These are phyloP conservation scores for Watsonalla binaria DNA, from an alignment of 2,888 invertebrate genomes.

Conservation along the genomic window DNA sequence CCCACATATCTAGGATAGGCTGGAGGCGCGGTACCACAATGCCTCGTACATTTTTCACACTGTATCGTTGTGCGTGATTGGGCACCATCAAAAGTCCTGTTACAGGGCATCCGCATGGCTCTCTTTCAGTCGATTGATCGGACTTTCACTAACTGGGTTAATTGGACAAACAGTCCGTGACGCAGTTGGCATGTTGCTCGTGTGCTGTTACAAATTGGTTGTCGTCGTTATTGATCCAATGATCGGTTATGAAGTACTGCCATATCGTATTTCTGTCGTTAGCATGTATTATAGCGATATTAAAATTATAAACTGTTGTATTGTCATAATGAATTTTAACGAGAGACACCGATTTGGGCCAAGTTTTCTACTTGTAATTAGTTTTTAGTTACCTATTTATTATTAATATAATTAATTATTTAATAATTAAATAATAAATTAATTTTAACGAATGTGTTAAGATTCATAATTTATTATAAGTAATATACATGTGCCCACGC, in stretches of 20 bases:
- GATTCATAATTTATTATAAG: no score
- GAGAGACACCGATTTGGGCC: no score
- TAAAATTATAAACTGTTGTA: no score
- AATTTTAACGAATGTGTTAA: no score
- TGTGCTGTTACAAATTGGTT: neutral
- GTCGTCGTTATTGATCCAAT: neutral
- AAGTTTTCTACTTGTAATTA: no score
- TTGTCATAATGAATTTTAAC: no score
- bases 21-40: slow-evolving; percentile 23
- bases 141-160: slow-evolving; percentile 47
- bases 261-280: neutral
- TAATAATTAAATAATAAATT: no score
- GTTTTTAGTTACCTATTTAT: no score
- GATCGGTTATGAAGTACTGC: neutral
- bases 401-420: no score
- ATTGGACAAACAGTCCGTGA: slow-evolving; percentile 10
- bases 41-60: slow-evolving; percentile 61
- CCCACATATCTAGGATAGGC: slow-evolving; percentile 39
- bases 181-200: neutral
- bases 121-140: slow-evolving; percentile 38
- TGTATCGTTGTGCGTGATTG: slow-evolving; percentile 54
- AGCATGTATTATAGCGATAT: no score
- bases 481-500: no score
- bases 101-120: slow-evolving; percentile 39
- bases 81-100: slow-evolving; percentile 48